Evolutionary conservation across 2,113 vertebrate genomes (phyloP).

Genomic region (Ptilonorhynchus violaceus): DNA sequence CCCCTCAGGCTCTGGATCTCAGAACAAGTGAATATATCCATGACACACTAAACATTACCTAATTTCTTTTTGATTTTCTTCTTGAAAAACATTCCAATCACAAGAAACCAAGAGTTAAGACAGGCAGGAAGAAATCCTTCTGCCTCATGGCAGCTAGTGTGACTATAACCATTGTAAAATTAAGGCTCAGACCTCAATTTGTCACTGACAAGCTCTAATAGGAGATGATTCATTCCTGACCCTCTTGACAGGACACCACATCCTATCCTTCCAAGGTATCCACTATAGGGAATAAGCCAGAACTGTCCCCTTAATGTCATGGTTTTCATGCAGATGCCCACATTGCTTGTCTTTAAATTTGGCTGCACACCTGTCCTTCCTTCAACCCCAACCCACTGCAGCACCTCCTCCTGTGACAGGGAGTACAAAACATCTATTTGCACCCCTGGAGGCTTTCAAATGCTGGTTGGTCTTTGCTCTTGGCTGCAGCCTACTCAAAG

Average conservation of each 20-base stretch:
- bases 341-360: neutral
- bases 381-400: neutral
- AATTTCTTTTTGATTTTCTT: neutral
- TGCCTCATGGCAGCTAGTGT: neutral
- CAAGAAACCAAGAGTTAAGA: neutral
- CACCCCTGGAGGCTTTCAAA: neutral
- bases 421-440: neutral
- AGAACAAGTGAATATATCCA: neutral
- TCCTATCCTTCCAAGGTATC: neutral
- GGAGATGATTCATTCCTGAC: neutral
- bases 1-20: neutral
- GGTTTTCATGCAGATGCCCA: neutral
- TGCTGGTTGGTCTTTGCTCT: neutral
- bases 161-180: neutral
- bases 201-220: neutral
- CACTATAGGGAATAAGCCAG: neutral
- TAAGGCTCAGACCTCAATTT: neutral
- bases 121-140: neutral
- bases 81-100: neutral
- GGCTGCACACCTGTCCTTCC: neutral
- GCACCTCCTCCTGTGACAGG: neutral
- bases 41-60: neutral
- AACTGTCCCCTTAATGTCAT: neutral
- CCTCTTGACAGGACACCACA: neutral
- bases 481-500: neutral